Evolutionary conservation across 2,797 vertebrate species (phyloP), one percentile per base, ranked within the genome.

Genomic region (Dendrocincla fuliginosa): DNA sequence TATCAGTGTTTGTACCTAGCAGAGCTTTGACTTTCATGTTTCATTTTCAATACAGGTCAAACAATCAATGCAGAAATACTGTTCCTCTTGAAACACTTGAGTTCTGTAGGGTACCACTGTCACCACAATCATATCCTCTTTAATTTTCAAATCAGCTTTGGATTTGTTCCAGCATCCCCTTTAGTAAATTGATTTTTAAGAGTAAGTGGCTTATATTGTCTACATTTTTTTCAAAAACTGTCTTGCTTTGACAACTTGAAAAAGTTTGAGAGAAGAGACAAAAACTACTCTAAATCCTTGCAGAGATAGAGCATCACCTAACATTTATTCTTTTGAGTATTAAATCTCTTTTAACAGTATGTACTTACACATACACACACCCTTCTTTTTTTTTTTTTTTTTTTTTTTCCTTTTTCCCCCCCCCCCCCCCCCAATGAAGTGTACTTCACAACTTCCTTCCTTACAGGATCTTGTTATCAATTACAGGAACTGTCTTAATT

Each of bases 91-190:
- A 49, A 88, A 89, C 70, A 63, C 64, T 97, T 92, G 49, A 65
- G 57, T 93, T 96, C 83, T 94, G 35, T 44, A 90, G 52, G 82
- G 61, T 94, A 69, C 15, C 28, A 77, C 76, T 70, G 64, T 90
- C 95, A 60, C 49, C n/a, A 93, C 79, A 80, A 79, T 88, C 53
- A 68, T 91, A 86, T 59, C 28, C 56, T 81, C 84, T 95, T 96
- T 96, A 96, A 97, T 97, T 97, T 97, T 97, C 90, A 96, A 95
- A 97, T 94, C 93, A 95, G 71, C 78, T 97, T 96, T 95, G 96
- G 65, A 95, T 97, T 95, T 73, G 27, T 96, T 97, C 89, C 89
- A 91, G 67, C 28, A 7, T 94, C 42, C 19, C 74, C 95, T 95
- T 96, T 93, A 95, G 94, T 70, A 96, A 97, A 98, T 94, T 96